Evolutionary conservation across 2,113 vertebrate species (phyloP), one percentile per base, ranked within the genome.

Genomic region (Chloroceryle aenea): DNA sequence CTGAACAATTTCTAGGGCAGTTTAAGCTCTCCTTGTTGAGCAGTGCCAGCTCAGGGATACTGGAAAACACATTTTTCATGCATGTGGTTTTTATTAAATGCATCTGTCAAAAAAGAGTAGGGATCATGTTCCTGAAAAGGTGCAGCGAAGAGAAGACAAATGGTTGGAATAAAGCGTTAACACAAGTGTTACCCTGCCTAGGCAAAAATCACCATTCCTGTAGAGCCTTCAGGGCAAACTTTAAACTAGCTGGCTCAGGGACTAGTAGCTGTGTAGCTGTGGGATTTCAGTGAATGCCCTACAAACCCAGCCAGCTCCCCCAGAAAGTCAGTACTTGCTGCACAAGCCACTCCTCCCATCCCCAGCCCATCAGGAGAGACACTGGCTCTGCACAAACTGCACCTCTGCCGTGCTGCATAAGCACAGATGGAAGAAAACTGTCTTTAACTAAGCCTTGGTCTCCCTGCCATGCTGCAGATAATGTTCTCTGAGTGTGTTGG

Each of bases 81-180:
- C 86, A 79, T 30, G 76, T 85, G 95, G 32, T 96, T 95, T 90
- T 74, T 67, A 96, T 95, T 96, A 96, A 93, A 89, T 62, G 48
- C 83, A 96, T 88, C 83, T 90, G 83, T 93, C 93, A 94, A 86
- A 95, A 95, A 92, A 81, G 40, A 88, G n/a, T 29, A 79, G 48
- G n/a, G 76, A 42, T 92, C 66, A 42, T 36, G 63, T 69, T 95
- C 73, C 90, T 89, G 84, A 94, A 93, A 92, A 93, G 88, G 90
- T 95, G 83, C 64, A 89, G 92, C 3, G 6, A 89, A 81, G 75
- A 92, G 52, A 92, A 97, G 90, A 90, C 56, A 87, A 96, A 95
- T 72, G 79, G 47, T 52, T 80, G 72, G 68, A 94, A 85, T 84
- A 91, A 90, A 71, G 64, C 72, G 50, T 64, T 82, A 63, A 59